These are phyloP conservation scores for Papilio protenor DNA, from an alignment of 2,888 invertebrate species.

Conservation along the genomic window DNA sequence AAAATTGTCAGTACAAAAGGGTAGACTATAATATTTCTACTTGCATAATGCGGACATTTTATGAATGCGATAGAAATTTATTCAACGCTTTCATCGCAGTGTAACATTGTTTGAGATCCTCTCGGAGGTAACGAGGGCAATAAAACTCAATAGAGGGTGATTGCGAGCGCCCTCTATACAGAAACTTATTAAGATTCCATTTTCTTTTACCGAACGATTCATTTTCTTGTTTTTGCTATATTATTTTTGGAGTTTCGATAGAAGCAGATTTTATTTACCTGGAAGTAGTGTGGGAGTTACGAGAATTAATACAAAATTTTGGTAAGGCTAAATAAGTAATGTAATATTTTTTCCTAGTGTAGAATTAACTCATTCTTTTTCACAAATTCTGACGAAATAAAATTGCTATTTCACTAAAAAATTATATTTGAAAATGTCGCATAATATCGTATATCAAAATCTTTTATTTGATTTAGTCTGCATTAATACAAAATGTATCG, in stretches of 20 bases:
- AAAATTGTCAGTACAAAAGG: no score
- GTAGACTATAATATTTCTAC: no score
- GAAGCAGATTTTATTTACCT: no score
- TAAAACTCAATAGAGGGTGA: constrained; percentile 25
- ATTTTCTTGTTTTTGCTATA: no score
- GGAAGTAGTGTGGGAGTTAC: no score
- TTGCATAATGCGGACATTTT: no score
- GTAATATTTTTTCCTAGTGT: background rate
- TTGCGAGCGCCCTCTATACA: constrained; percentile 14
- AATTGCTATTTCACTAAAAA: background rate
- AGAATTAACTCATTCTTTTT: background rate
- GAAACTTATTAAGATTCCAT: background rate
- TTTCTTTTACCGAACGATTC: background rate
- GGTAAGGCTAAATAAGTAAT: no score
- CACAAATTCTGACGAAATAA: background rate
- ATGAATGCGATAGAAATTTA: background rate
- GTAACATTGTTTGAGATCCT: constrained; percentile 3
- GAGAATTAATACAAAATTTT: no score
- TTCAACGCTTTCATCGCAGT: background rate
- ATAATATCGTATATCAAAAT: background rate
- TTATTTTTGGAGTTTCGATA: no score
- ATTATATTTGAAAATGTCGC: background rate
- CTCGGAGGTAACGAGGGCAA: constrained; percentile 22
- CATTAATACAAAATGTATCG: constrained; percentile 19
- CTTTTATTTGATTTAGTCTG: constrained; percentile 8